phyloP scores from a whole-genome alignment of 1,140 invertebrate genomes.

The Galendromus occidentalis region DNA sequence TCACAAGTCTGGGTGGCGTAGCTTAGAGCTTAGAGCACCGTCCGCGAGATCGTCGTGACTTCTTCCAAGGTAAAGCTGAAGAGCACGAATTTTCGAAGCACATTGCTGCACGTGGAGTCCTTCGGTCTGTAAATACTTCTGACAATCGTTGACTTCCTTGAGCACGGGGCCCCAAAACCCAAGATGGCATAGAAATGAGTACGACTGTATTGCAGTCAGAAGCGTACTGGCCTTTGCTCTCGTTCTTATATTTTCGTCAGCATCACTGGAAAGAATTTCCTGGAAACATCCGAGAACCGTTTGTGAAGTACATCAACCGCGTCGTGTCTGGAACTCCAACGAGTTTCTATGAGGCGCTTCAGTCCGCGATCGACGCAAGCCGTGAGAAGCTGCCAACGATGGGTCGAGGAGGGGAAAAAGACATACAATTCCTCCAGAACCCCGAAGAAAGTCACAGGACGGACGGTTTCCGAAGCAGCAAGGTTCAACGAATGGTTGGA shows the following conservation, averaged over 20 bases:
- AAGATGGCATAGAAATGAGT: neutral
- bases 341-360: neutral
- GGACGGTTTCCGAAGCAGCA: neutral
- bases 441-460: neutral
- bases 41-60: too few species aligned
- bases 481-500: neutral
- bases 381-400: neutral
- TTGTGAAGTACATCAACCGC: neutral
- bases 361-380: neutral
- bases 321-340: neutral
- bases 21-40: too few species aligned
- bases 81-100: neutral
- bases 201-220: neutral
- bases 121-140: neutral
- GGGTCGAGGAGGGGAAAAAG: neutral
- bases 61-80: too few species aligned
- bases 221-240: neutral
- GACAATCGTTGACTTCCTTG: neutral
- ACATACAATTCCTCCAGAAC: neutral
- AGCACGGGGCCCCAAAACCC: slow-evolving; percentile 1
- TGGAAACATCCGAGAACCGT: neutral
- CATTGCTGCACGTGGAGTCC: neutral
- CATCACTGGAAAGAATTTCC: neutral
- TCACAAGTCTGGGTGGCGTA: too few species aligned
- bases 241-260: neutral